Base-by-base conservation (phyloP, 1,140 invertebrate genomes). In the Ruditapes philippinarum region DNA sequence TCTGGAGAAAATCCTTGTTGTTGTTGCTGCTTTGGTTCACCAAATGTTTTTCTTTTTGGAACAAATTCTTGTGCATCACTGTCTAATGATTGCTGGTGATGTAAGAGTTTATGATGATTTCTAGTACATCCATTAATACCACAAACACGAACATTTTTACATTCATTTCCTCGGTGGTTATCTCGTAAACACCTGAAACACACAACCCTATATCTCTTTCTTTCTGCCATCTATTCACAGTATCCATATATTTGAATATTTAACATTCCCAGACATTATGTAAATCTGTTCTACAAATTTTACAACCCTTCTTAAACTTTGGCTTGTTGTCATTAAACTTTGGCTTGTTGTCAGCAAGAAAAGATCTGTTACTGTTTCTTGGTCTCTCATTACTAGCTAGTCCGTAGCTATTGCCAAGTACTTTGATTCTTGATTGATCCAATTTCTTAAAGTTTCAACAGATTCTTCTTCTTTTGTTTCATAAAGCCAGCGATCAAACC, bases 381-480 rank as follows among this genome's bases (percentile, higher is more conserved):
- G 33, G 36, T 9, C 3, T 38, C 17, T 33, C 5, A 73, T 38
- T 38, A 7, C 17, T 38, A 3, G 3, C 33, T 73, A 81, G 19
- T 12, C 76, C 76, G 51, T 81, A 5, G 78, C 54, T n/a, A 81
- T 38, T 38, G 54, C 38, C 17, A 60, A 28, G 31, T 60, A 81
- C 19, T 51, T 28, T n/a, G 36, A 33, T 73, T 73, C 68, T n/a
- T 73, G 33, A 42, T 40, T 38, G n/a, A 73, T 38, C 33, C 33
- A 73, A n/a, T 73, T 40, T 73, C 62, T 73, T 40, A 40, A 73
- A 22, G 68, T 73, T 73, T 73, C 31, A 12, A 73, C 68, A 40
- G 68, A 73, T 73, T 73, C 68, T 38, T 38, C 38, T n/a, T n/a
- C 22, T 9, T 40, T 40, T 31, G n/a, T 19, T 42, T 73, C 68